A percentile compares a stretch with the other conserved stretches of the same genome.
These are phyloP conservation scores for Ormia ochracea DNA, from an alignment of 2,888 invertebrate species.

Conservation along the genomic window DNA sequence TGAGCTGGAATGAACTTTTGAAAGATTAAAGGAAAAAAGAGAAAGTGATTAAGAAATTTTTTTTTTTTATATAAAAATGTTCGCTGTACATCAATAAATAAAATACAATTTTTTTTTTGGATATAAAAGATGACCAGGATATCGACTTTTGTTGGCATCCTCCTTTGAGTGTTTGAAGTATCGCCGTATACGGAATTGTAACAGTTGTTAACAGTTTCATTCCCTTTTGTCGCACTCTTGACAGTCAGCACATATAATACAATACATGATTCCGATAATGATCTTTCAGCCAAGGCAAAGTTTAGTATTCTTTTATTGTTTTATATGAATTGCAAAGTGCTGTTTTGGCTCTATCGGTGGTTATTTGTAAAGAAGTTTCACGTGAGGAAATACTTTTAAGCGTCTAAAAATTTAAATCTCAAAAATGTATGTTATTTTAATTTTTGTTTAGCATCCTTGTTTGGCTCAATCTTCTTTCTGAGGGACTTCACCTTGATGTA, in stretches of 20 bases:
- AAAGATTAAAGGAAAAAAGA: no score
- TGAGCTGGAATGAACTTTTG: no score
- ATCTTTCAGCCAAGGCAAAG: background rate
- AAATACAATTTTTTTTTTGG: no score
- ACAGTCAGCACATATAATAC: background rate
- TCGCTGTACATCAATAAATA: no score
- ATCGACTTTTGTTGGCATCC: background rate
- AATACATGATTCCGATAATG: background rate
- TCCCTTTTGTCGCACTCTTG: background rate
- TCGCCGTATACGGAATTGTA: slow-evolving; percentile 10
- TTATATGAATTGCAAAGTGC: background rate
- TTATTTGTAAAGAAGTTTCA: background rate
- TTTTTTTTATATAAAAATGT: no score
- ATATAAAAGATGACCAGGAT: no score
- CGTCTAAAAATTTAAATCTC: no score
- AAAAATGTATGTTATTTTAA: no score
- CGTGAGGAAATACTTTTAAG: background rate
- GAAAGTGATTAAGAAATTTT: no score
- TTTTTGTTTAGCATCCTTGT: no score
- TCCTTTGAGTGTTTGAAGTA: background rate
- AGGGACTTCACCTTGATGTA: no score
- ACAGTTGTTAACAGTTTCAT: slow-evolving; percentile 41
- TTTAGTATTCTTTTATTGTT: background rate
- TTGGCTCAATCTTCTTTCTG: no score
- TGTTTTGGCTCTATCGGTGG: background rate